Evolutionary conservation across 2,797 vertebrate genomes (phyloP).

Genomic region (Melanotaenia boesemani): DNA sequence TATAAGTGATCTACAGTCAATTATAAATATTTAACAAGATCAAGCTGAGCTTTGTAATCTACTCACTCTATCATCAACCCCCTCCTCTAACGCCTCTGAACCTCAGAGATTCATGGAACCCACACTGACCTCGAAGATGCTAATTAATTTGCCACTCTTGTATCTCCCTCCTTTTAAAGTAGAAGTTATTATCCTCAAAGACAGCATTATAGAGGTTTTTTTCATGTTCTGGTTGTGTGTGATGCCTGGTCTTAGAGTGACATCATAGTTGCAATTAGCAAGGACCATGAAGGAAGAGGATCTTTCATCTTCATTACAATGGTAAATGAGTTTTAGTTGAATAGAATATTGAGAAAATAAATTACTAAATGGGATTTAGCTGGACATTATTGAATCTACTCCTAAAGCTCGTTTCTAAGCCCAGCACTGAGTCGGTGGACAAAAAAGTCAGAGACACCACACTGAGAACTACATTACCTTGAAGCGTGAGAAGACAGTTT

Average conservation of each 20-base stretch:
- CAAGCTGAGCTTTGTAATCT: too few relatives aligned
- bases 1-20: too few relatives aligned
- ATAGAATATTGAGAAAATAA: constrained; percentile 6
- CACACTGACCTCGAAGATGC: too few relatives aligned
- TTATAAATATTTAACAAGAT: too few relatives aligned
- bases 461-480: too few relatives aligned
- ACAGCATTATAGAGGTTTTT: constrained; percentile 21
- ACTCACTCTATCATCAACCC: too few relatives aligned
- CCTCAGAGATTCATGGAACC: too few relatives aligned
- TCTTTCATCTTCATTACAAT: constrained; percentile 14
- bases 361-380: neutral
- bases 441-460: neutral
- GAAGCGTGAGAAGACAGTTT: neutral
- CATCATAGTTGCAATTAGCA: constrained; percentile 13
- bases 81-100: too few relatives aligned
- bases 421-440: neutral
- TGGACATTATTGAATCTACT: neutral
- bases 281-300: constrained; percentile 3
- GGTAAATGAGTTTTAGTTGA: neutral
- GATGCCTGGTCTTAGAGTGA: neutral
- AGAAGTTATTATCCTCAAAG: constrained; percentile 10
- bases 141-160: constrained; percentile 14
- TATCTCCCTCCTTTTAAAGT: constrained; percentile 21
- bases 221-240: constrained; percentile 4
- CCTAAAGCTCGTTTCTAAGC: neutral